Conservation (phyloP, 2,113 vertebrate species). For the Leptobrachium leishanense region DNA sequence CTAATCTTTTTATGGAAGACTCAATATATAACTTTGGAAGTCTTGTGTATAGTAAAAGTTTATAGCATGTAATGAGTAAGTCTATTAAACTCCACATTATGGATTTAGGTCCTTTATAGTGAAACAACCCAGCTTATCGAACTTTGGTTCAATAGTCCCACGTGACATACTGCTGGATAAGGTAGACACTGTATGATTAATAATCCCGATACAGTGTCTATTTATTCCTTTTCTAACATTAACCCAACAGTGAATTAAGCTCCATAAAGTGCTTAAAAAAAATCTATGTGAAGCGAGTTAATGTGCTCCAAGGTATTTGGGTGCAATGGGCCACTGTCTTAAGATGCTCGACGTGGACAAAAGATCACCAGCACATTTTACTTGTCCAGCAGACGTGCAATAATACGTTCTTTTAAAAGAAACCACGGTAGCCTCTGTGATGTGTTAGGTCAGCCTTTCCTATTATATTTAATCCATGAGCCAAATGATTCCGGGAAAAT, state of each 20-base stretch:
- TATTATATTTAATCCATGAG: constrained; percentile 37
- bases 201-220: background rate
- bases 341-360: constrained; percentile 3
- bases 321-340: constrained; percentile 20
- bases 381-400: constrained; percentile 6
- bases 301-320: no score
- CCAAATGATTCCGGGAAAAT: constrained; percentile 36
- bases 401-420: constrained; percentile 24
- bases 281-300: background rate
- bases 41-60: constrained; percentile 38
- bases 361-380: constrained; percentile 5
- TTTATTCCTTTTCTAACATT: constrained; percentile 10
- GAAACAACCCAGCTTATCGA: constrained; percentile 19
- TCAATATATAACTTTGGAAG: constrained; percentile 29
- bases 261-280: background rate
- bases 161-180: background rate
- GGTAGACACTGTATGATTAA: constrained; percentile 29
- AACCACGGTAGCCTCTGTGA: constrained; percentile 23
- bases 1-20: constrained; percentile 30
- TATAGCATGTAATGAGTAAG: constrained; percentile 33
- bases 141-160: constrained; percentile 31
- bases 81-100: constrained; percentile 38
- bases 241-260: constrained; percentile 7
- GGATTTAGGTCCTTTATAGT: constrained; percentile 36
- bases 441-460: constrained; percentile 38